Conservation (phyloP, 2,113 vertebrate genomes). For the Silurus glanis region DNA sequence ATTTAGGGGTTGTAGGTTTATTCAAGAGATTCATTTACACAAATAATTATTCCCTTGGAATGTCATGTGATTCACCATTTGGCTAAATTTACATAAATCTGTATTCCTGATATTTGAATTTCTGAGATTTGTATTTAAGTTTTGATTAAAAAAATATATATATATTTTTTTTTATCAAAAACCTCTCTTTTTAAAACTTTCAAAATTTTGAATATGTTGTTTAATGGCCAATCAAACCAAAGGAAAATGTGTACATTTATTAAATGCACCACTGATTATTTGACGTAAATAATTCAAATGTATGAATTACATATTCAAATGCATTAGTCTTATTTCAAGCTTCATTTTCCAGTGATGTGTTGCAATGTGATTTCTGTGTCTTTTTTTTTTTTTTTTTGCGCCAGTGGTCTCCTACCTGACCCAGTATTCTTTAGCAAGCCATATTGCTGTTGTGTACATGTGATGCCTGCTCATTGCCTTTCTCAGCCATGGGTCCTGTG, state of each 20-base stretch:
- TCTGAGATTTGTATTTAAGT: background rate
- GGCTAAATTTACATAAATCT: background rate
- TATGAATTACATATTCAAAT: background rate
- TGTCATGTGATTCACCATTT: background rate
- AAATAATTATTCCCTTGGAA: background rate
- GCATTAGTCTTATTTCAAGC: background rate
- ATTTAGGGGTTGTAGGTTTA: background rate
- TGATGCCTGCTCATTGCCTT: conserved; percentile 71
- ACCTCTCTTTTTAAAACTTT: no score
- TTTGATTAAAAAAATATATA: no score
- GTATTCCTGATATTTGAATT: background rate
- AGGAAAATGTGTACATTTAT: background rate
- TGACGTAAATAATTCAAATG: background rate
- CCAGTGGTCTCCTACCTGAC: background rate
- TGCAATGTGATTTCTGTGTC: no score
- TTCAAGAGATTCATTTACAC: background rate
- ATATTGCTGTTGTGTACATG: conserved; percentile 72
- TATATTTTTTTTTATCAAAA: no score
- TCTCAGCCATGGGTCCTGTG: conserved; percentile 73
- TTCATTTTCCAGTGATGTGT: background rate
- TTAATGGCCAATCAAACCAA: background rate
- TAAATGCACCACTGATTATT: background rate
- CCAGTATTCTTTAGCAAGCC: conserved; percentile 62
- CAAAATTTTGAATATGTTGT: no score
- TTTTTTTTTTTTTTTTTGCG: background rate